Evolutionary conservation across 2,113 vertebrate species (phyloP), one percentile per base, ranked within the genome.

Genomic region (Myotis davidii): DNA sequence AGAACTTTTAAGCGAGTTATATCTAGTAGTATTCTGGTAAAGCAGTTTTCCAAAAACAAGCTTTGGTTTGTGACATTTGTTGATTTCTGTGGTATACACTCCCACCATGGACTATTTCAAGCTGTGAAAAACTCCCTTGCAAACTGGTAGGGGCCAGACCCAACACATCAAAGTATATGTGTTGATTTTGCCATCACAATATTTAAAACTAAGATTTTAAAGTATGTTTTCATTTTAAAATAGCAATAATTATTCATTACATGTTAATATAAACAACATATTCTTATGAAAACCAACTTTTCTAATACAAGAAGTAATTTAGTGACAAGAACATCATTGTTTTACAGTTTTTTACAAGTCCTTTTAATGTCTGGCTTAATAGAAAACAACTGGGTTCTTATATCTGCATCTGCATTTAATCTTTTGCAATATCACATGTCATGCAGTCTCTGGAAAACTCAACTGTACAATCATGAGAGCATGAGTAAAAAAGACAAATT

Each of bases 241-340:
- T 67, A 48, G 4, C 17, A 67, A 12, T 45, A 70, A 34, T 25
- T 42, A 74, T 85, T 77, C n/a, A 42, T 85, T 34, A 70, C 6
- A 74, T 81, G 9, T 70, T 56, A 73, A 74, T 34, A 81, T 23
- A 72, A 88, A 85, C 70, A 83, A 42, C 1, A 45, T 50, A 76
- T 25, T 90, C 76, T 96, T 84, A 73, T 92, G 67, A 82, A 95
- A 89, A 81, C 56, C 1, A 61, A 37, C 64, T 90, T 74, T 42
- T 82, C 76, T 77, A 78, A 97, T 86, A 92, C 5, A 92, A 39
- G 32, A 74, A n/a, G 17, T 91, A 78, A 82, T 95, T 42, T 67
- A 45, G 13, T 91, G 64, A 65, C 5, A 86, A 74, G 42, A 90
- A 29, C 10, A 86, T 13, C 11, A 59, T 27, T 70, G 27, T 90